Base-by-base conservation (phyloP, 2,888 invertebrate genomes). In the Eupeodes latifasciatus region DNA sequence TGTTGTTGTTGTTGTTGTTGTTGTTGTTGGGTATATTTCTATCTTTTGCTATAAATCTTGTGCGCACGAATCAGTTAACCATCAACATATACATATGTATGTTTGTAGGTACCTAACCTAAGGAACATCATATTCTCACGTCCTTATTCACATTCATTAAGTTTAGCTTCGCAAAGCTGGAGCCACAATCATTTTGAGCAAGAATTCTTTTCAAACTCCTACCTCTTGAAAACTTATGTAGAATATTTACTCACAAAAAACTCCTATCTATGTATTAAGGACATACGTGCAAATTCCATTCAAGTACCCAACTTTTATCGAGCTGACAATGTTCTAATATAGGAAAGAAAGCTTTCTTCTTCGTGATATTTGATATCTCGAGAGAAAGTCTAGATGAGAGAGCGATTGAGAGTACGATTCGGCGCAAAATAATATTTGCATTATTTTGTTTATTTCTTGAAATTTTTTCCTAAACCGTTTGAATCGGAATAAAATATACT, bases 1-100 rank as follows among this genome's bases (percentile, higher is more conserved):
- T n/a, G n/a, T n/a, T n/a, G n/a, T n/a, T 47, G 19, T 36, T 36
- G 5, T 36, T 36, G 5, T 36, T 36, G 5, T 1, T 40, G 5
- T 40, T 40, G 6, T 40, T 40, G 6, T 40, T 40, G 6, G 12
- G 6, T 11, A n/a, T 16, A 51, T n/a, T 27, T 72, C 27, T 14
- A 0, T 1, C 0, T 36, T 51, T 16, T 71, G 16, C 71, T 71
- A 55, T 71, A 55, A 71, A 84, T 61, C 77, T 69, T 81, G 80
- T 81, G 87, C 87, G 80, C 87, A 87, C 77, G 87, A 81, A 87
- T 74, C 53, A 72, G 69, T 67, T 11, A 27, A 19, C 47, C 11
- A 40, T 47, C 40, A 3, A 40, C 6, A 40, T 9, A 40, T 40
- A 40, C 1, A 40, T 40, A 40, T 40, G 40, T 5, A 40, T 40